Conservation (phyloP, 2,797 vertebrate species). For the Amblyopsis hoosieri region DNA sequence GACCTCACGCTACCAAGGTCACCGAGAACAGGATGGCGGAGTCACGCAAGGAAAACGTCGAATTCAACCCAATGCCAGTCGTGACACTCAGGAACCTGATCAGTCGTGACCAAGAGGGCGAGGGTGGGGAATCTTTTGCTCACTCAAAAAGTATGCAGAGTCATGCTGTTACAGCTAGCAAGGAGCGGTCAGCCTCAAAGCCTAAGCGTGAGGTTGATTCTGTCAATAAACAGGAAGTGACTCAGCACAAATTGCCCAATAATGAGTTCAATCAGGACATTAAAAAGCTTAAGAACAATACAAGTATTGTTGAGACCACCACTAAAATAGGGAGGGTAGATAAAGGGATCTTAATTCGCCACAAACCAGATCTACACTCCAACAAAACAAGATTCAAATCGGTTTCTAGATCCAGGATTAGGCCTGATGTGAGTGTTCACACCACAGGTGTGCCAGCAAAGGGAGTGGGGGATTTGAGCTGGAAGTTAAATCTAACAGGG, state of each 20-base stretch:
- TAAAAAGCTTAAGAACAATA: slow-evolving; percentile 67
- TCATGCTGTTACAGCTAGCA: slow-evolving; percentile 46
- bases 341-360: slow-evolving; percentile 61
- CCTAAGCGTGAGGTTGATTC: slow-evolving; percentile 70
- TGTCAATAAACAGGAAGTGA: slow-evolving; percentile 51
- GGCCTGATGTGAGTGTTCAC: slow-evolving; percentile 54
- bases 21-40: slow-evolving; percentile 58
- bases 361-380: slow-evolving; percentile 64
- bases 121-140: slow-evolving; percentile 40
- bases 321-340: slow-evolving; percentile 55
- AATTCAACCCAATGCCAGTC: slow-evolving; percentile 58
- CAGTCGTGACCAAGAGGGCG: slow-evolving; percentile 58
- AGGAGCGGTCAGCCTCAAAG: slow-evolving; percentile 61
- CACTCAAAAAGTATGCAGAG: slow-evolving; percentile 59
- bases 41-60: slow-evolving; percentile 66
- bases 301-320: slow-evolving; percentile 53
- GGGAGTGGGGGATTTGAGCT: slow-evolving; percentile 56
- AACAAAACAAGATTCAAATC: slow-evolving; percentile 75
- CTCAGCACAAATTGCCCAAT: slow-evolving; percentile 19
- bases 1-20: slow-evolving; percentile 40
- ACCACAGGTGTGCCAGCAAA: slow-evolving; percentile 66
- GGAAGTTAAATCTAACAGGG: slow-evolving; percentile 76
- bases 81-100: slow-evolving; percentile 71
- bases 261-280: slow-evolving; percentile 57
- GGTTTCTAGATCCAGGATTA: slow-evolving; percentile 48